Conservation (phyloP, 2,888 invertebrate genomes). For the Hedya salicella region DNA sequence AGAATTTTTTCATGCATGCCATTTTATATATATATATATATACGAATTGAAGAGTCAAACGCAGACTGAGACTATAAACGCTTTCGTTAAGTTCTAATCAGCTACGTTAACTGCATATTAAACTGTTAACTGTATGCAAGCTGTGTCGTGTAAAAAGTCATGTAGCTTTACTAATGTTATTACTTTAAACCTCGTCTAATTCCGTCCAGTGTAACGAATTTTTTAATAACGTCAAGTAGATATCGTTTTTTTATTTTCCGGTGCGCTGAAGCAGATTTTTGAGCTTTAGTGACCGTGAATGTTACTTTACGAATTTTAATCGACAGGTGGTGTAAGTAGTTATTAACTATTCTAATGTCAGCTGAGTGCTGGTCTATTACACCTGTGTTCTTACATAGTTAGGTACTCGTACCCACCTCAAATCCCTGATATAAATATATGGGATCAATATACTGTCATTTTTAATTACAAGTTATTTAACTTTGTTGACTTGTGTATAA, state of each 20-base stretch:
- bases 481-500: slow-evolving; percentile 61
- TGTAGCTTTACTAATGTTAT: slow-evolving; percentile 82
- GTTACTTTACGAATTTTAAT: slow-evolving; percentile 8
- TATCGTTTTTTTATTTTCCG: slow-evolving; percentile 27
- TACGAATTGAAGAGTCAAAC: slow-evolving; percentile 63
- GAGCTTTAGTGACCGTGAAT: slow-evolving; percentile 7
- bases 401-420: slow-evolving; percentile 38
- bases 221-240: slow-evolving; percentile 48
- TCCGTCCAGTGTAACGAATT: slow-evolving; percentile 68
- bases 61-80: slow-evolving; percentile 73
- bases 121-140: slow-evolving; percentile 65
- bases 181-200: slow-evolving; percentile 58
- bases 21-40: slow-evolving; percentile 50
- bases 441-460: slow-evolving; percentile 26
- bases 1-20: slow-evolving; percentile 47
- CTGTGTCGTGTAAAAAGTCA: slow-evolving; percentile 79
- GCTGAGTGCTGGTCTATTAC: neutral
- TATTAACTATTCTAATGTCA: slow-evolving; percentile 16
- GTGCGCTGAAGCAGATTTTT: slow-evolving; percentile 19
- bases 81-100: slow-evolving; percentile 64
- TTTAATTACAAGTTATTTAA: slow-evolving; percentile 19
- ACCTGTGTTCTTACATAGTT: slow-evolving; percentile 13
- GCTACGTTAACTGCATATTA: slow-evolving; percentile 62
- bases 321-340: slow-evolving; percentile 22
- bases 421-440: slow-evolving; percentile 15